These are phyloP conservation scores for Balanococcus diminutus DNA, from an alignment of 2,888 invertebrate species.

Conservation along the genomic window DNA sequence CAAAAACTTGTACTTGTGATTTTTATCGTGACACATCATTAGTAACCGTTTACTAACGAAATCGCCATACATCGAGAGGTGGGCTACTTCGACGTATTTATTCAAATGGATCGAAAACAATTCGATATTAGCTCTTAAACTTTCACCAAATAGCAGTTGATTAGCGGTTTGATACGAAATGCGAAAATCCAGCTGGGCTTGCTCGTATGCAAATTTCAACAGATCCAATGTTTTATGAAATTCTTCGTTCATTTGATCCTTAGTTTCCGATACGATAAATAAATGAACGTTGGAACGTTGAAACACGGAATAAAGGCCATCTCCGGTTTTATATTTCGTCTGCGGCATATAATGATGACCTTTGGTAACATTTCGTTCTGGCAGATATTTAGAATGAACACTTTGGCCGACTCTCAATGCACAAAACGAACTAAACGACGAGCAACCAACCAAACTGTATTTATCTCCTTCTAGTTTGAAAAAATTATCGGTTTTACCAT, in stretches of 20 bases:
- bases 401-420: slow-evolving; percentile 74
- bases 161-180: slow-evolving; percentile 69
- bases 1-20: slow-evolving; percentile 69
- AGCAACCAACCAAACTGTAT: slow-evolving; percentile 77
- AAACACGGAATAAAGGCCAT: slow-evolving; percentile 70
- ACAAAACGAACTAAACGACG: slow-evolving; percentile 74
- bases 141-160: slow-evolving; percentile 71
- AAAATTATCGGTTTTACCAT: slow-evolving; percentile 63
- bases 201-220: slow-evolving; percentile 68
- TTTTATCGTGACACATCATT: slow-evolving; percentile 68
- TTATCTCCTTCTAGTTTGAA: slow-evolving; percentile 67
- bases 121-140: slow-evolving; percentile 72
- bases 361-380: slow-evolving; percentile 72
- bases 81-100: slow-evolving; percentile 74
- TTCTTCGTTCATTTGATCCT: slow-evolving; percentile 65
- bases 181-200: slow-evolving; percentile 72
- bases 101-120: slow-evolving; percentile 73
- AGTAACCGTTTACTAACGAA: slow-evolving; percentile 80
- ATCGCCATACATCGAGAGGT: slow-evolving; percentile 73
- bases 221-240: slow-evolving; percentile 67
- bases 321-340: slow-evolving; percentile 60
- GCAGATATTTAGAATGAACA: slow-evolving; percentile 69
- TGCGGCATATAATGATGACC: slow-evolving; percentile 74
- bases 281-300: slow-evolving; percentile 74
- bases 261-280: slow-evolving; percentile 67